A percentile compares a stretch with the other conserved stretches of the same genome.
Evolutionary conservation across 2,113 vertebrate genomes (phyloP).

Genomic region (Zootoca vivipara): DNA sequence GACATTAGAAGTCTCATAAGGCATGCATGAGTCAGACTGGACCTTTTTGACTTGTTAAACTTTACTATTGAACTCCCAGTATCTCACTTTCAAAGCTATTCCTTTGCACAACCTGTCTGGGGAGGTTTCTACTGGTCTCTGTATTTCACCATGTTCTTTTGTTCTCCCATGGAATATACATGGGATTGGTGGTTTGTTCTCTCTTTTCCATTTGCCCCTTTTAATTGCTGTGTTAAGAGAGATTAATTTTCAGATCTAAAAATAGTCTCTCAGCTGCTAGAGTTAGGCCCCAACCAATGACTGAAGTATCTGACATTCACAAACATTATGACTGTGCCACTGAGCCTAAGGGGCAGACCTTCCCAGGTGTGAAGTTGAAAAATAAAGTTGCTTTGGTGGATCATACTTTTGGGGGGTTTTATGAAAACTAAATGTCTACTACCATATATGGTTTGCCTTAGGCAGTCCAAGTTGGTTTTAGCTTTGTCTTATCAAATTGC

Average conservation of each 20-base stretch:
- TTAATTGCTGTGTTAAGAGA: slow-evolving; percentile 25
- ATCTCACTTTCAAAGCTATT: neutral
- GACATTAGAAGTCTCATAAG: neutral
- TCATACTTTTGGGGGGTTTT: slow-evolving; percentile 27
- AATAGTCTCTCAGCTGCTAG: slow-evolving; percentile 67
- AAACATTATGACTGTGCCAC: neutral
- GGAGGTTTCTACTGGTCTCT: neutral
- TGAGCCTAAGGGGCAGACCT: neutral
- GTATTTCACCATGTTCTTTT: neutral
- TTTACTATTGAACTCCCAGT: neutral
- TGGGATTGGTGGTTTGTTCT: neutral
- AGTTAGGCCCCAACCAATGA: slow-evolving; percentile 47
- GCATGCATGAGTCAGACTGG: neutral
- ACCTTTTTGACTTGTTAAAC: neutral
- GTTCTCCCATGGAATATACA: neutral
- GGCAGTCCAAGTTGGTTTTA: slow-evolving; percentile 33
- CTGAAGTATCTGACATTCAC: slow-evolving; percentile 2
- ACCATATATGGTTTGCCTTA: neutral
- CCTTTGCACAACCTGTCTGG: neutral
- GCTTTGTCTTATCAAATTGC: slow-evolving; percentile 1
- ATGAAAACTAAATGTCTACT: slow-evolving; percentile 25
- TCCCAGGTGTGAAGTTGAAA: slow-evolving; percentile 25
- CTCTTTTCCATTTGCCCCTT: neutral
- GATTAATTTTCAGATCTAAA: slow-evolving; percentile 68
- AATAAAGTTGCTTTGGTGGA: slow-evolving; percentile 24